These are phyloP conservation scores for Pseudomyrmex sp. DNA, from an alignment of 1,140 invertebrate species.

Conservation along the genomic window DNA sequence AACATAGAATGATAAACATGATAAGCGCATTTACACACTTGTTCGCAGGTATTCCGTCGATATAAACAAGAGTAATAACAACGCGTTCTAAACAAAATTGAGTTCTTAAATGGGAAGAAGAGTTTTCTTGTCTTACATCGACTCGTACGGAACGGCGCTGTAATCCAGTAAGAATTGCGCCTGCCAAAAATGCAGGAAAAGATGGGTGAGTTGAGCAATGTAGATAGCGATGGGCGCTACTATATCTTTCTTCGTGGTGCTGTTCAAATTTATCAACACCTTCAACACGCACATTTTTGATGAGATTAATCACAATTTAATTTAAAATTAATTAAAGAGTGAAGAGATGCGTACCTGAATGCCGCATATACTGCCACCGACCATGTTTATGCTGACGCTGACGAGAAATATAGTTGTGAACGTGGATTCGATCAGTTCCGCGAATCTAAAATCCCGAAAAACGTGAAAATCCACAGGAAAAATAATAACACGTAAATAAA, in stretches of 20 bases:
- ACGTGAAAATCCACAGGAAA: neutral
- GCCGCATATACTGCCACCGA: constrained; percentile 48
- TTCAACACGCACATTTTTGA: neutral
- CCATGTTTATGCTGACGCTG: constrained; percentile 40
- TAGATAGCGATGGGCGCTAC: constrained; percentile 43
- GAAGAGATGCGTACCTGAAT: constrained; percentile 7
- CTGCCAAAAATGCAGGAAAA: constrained; percentile 47
- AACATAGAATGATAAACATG: neutral
- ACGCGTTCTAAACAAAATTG: neutral
- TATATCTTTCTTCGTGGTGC: constrained; percentile 24
- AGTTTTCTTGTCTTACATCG: constrained; percentile 33
- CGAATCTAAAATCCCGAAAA: constrained; percentile 16
- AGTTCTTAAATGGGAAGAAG: neutral
- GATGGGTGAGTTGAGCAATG: constrained; percentile 41
- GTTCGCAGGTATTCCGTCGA: neutral
- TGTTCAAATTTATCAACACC: constrained; percentile 51
- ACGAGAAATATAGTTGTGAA: constrained; percentile 30
- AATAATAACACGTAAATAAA: neutral
- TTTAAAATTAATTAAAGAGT: too few species aligned
- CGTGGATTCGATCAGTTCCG: constrained; percentile 30
- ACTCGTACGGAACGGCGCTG: constrained; percentile 29
- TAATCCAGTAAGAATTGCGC: constrained; percentile 51
- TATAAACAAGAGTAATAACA: neutral
- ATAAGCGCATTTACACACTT: neutral
- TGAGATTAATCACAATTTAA: neutral